Base-by-base conservation (phyloP, 2,888 invertebrate species). In the Merodon equestris region DNA sequence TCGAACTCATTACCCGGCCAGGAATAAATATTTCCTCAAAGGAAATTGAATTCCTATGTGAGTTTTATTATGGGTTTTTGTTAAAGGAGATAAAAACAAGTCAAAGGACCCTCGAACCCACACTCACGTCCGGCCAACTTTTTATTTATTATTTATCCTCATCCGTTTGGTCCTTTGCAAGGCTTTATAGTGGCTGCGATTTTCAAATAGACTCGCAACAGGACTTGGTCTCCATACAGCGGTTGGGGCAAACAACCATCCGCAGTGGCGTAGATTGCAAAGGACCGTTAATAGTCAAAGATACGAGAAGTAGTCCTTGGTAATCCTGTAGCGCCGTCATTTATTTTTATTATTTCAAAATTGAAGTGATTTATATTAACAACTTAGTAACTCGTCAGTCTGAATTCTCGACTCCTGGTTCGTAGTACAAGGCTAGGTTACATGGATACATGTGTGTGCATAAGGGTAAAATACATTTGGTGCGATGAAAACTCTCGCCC, bases 31-130 rank as follows among this genome's bases (percentile, higher is more conserved):
- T 73, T 73, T 79, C 63, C 68, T 68, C 36, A 53, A 57, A 63
- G 77, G 77, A 79, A 73, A 79, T 79, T 79, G 77, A 79, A 79
- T 79, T 79, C 68, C 68, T 79, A 77, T 77, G 57, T 77, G 77
- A 77, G 61, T 77, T 77, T 72, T 77, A 72, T 77, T 73, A 72
- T 27, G 67, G 77, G 57, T 68, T 73, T 63, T 56, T 60, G 63
- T 56, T 40, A n/a, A 3, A n/a, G 3, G 3, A 40, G 56, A 71
- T 44, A 50, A 50, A 50, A 3, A 18, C 38, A 27, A 27, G 2
- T 27, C 27, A 27, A 27, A 27, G 27, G 27, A 4, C 27, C 27
- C 27, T 27, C 27, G 27, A 27, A 27, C 47, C 27, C 19, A 18
- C 50, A 15, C 42, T 9, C 40, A 12, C 14, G 53, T 15, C 12